These are phyloP conservation scores for Micoletzkya japonica DNA, from an alignment of 2,888 invertebrate species.

Conservation along the genomic window DNA sequence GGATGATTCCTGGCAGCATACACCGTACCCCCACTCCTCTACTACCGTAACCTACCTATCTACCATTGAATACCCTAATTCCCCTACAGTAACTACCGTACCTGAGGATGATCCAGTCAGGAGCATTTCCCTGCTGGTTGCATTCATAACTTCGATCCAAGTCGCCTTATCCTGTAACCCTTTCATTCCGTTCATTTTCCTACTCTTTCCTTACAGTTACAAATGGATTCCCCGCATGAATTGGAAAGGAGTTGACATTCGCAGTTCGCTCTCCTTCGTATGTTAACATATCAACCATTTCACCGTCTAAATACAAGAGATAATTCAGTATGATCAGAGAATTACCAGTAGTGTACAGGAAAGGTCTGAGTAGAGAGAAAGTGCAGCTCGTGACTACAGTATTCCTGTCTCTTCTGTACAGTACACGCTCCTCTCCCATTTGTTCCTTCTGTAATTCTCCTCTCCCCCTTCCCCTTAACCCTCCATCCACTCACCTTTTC, in stretches of 20 bases:
- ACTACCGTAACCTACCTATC: background rate
- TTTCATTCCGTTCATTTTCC: too few species aligned
- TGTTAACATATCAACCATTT: conserved; percentile 18
- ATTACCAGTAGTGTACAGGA: conserved; percentile 23
- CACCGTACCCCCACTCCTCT: background rate
- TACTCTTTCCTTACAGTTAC: background rate
- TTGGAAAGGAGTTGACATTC: conserved; percentile 19
- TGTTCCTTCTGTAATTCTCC: conserved; percentile 6
- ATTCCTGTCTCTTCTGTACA: background rate
- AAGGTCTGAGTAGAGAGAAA: conserved; percentile 22
- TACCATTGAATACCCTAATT: conserved; percentile 1
- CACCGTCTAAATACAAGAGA: conserved; percentile 2
- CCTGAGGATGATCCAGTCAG: conserved; percentile 51
- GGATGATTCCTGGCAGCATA: conserved; percentile 30
- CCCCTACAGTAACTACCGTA: conserved; percentile 32
- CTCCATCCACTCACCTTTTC: background rate
- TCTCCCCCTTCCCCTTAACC: background rate
- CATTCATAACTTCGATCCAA: conserved; percentile 55
- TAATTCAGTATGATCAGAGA: background rate
- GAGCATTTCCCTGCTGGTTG: conserved; percentile 54
- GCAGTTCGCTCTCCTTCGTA: conserved; percentile 14
- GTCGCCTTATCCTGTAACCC: conserved; percentile 45
- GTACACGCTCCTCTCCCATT: conserved; percentile 18
- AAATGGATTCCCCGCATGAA: conserved; percentile 24
- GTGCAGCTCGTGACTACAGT: background rate